Evolutionary conservation across 2,797 vertebrate species (phyloP).

Genomic region (Alosa sapidissima): DNA sequence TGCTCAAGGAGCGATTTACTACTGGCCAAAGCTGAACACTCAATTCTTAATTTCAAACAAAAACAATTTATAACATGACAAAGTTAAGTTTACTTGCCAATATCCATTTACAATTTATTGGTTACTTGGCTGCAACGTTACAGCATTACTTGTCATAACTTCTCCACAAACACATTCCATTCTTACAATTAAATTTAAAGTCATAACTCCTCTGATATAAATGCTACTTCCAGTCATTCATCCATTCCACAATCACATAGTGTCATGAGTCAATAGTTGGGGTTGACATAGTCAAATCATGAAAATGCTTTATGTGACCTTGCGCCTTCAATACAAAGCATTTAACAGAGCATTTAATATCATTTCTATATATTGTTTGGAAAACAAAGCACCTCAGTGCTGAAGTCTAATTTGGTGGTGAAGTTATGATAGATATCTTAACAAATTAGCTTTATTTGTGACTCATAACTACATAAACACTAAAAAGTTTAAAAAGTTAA

Average conservation of each 20-base stretch:
- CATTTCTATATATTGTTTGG: background rate
- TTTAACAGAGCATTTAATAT: background rate
- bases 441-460: background rate
- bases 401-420: background rate
- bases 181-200: background rate
- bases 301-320: background rate
- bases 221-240: background rate
- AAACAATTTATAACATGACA: background rate
- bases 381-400: background rate
- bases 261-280: background rate
- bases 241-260: background rate
- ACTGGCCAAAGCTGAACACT: background rate
- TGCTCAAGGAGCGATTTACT: background rate
- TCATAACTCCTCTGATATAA: background rate
- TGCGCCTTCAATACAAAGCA: background rate
- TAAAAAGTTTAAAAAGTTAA: background rate
- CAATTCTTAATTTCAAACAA: background rate
- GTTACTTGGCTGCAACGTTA: background rate
- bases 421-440: background rate
- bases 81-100: background rate
- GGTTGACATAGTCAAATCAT: background rate
- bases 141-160: background rate
- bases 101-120: background rate
- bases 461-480: background rate
- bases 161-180: background rate